Evolutionary conservation across 1,140 invertebrate species (phyloP), one percentile per base, ranked within the genome.

Genomic region (Drosophila busckii): DNA sequence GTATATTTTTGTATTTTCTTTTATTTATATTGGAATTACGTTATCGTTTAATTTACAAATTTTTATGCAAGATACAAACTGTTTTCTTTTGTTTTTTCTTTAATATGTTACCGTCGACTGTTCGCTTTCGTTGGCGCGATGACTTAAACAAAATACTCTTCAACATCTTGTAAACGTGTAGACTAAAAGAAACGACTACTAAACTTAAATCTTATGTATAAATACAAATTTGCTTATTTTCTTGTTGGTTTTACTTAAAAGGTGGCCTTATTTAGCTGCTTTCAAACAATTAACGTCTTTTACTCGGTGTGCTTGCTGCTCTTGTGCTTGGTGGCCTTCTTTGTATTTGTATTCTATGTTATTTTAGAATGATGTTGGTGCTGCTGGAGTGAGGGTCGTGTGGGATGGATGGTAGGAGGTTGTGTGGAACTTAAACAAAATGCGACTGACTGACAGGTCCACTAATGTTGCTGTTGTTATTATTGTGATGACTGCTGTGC

Each of bases 1-100:
- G 34, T 28, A 34, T 54, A 52, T 55, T 40, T 46, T n/a, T 66
- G n/a, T n/a, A n/a, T 25, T 67, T 19, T 16, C 23, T 78, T 80
- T 80, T 73, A 59, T 82, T 78, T 80, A 65, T 82, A 80, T 73
- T 80, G 73, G 75, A 80, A 80, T 80, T 82, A 80, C 73, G 38
- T 75, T 75, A 75, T 70, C 45, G 59, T 75, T 75, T 61, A 76
- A 56, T 82, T 80, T 80, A 80, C 73, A 80, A 55, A 28, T 48
- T 67, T 66, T 54, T 69, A 50, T 69, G 41, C 63, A 64, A 78
- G 67, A 52, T 62, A 46, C 55, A 59, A 55, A 56, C 53, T 42
- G 28, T 16, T 19, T 16, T 25, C 31, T 38, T 42, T 41, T 38
- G 16, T 20, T 25, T 52, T 23, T 41, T 35, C 22, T 50, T 22